Evolutionary conservation across 2,113 vertebrate genomes (phyloP).

Genomic region (Ibidorhyncha struthersii): DNA sequence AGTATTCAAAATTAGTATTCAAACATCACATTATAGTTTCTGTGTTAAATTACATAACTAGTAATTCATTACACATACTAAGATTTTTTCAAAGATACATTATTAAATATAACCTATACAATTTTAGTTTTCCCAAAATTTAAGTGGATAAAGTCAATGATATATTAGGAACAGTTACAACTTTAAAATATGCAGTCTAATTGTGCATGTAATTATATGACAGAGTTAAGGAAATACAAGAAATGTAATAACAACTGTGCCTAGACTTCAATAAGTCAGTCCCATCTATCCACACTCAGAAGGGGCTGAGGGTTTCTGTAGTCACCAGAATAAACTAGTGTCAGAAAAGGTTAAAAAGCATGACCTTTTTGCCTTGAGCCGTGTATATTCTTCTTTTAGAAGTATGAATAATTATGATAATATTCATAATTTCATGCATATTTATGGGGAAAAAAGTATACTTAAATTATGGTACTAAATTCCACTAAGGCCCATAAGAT

Average conservation of each 20-base stretch:
- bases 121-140: not conserved
- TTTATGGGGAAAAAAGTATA: not conserved
- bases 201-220: not conserved
- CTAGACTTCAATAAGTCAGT: not conserved
- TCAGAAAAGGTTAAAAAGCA: not conserved
- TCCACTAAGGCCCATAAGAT: not conserved
- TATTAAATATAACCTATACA: not conserved
- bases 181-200: not conserved
- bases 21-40: not conserved
- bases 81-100: not conserved
- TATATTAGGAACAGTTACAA: not conserved
- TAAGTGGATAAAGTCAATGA: not conserved
- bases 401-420: not conserved
- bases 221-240: not conserved
- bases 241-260: not conserved
- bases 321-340: not conserved
- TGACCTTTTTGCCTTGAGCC: not conserved
- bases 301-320: rapidly evolving
- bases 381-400: not conserved
- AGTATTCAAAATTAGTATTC: not conserved
- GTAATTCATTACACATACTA: not conserved
- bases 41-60: not conserved
- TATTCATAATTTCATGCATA: not conserved
- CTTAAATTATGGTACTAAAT: not conserved
- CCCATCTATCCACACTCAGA: not conserved